phyloP scores from a whole-genome alignment of 1,140 invertebrate species.

The Drosophila carrolli region DNA sequence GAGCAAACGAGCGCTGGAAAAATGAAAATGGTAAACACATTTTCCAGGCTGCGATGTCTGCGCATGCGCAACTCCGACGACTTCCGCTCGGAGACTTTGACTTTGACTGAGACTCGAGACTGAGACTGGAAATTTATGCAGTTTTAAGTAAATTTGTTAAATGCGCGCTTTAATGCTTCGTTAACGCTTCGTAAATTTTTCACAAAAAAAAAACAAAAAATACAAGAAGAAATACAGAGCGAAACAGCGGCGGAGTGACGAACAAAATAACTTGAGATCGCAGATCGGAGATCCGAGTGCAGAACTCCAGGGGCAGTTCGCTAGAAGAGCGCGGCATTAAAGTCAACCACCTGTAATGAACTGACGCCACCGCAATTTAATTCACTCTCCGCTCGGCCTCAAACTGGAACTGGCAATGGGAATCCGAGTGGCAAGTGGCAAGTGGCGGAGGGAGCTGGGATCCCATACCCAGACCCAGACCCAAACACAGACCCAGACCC shows the following conservation, averaged over 20 bases:
- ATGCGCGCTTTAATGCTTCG: constrained; percentile 84
- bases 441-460: neutral
- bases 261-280: constrained; percentile 58
- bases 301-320: constrained; percentile 27
- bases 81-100: constrained; percentile 37
- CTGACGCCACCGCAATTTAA: constrained; percentile 84
- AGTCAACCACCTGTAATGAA: constrained; percentile 84
- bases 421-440: constrained; percentile 20
- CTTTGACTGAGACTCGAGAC: constrained; percentile 6
- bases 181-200: constrained; percentile 84
- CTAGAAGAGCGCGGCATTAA: constrained; percentile 55
- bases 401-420: constrained; percentile 32
- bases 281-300: constrained; percentile 24
- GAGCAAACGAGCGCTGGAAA: constrained; percentile 29
- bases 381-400: constrained; percentile 60
- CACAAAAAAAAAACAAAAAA: constrained; percentile 58
- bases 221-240: constrained; percentile 16
- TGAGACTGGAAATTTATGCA: constrained; percentile 78
- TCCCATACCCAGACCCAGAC: no score
- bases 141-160: constrained; percentile 84
- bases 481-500: no score
- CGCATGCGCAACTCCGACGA: constrained; percentile 60
- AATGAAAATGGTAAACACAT: constrained; percentile 35
- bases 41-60: constrained; percentile 44
- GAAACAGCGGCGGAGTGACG: constrained; percentile 22